These are phyloP conservation scores for Thymelicus sylvestris DNA, from an alignment of 2,888 invertebrate species.

Conservation along the genomic window DNA sequence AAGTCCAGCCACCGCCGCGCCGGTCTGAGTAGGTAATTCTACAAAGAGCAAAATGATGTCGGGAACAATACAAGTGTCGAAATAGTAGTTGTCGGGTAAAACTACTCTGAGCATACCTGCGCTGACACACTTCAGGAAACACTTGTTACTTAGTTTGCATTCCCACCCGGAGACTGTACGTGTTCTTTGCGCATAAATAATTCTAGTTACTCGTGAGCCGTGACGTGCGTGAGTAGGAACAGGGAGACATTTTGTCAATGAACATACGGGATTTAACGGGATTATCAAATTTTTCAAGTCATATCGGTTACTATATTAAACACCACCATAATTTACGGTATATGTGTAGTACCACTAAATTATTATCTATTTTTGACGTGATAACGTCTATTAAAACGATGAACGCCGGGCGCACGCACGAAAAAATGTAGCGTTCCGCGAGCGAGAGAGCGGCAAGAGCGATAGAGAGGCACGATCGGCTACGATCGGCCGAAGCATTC, in stretches of 20 bases:
- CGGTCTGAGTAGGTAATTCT: slow-evolving; percentile 3
- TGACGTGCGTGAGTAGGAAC: neutral
- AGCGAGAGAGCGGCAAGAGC: too few species aligned
- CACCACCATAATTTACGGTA: too few species aligned
- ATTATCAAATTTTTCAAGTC: too few species aligned
- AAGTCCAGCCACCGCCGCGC: too few species aligned
- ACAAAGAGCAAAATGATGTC: slow-evolving; percentile 10
- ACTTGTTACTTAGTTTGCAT: slow-evolving; percentile 14
- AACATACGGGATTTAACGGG: neutral
- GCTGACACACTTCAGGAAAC: slow-evolving; percentile 19
- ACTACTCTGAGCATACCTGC: slow-evolving; percentile 6
- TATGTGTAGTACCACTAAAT: too few species aligned
- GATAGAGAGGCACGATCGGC: too few species aligned
- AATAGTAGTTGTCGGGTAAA: neutral
- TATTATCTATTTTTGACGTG: too few species aligned
- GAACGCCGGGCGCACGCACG: too few species aligned
- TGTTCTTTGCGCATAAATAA: slow-evolving; percentile 9
- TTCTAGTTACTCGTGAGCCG: neutral
- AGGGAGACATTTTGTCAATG: slow-evolving; percentile 2
- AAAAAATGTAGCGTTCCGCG: too few species aligned
- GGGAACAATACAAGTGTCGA: slow-evolving; percentile 20
- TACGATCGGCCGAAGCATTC: too few species aligned
- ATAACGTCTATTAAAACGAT: too few species aligned
- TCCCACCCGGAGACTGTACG: neutral
- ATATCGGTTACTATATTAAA: neutral